Conservation (phyloP, 2,797 vertebrate genomes). For the Acipenser transmontanus region DNA sequence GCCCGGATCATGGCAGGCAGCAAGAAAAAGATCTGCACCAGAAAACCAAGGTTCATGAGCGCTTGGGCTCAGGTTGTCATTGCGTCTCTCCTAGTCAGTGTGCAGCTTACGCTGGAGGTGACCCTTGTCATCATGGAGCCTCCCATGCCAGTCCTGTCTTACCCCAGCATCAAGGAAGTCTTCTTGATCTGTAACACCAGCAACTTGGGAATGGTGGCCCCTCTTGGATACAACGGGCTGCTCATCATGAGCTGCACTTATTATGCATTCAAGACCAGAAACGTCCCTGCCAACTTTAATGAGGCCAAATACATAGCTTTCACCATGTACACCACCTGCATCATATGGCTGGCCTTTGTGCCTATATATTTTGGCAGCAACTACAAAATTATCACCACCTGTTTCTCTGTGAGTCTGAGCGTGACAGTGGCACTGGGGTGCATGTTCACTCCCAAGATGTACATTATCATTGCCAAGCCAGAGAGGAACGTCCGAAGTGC, state of each 20-base stretch:
- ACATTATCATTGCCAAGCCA: constrained; percentile 97
- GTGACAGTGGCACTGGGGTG: constrained; percentile 94
- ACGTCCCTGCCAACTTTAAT: constrained; percentile 86
- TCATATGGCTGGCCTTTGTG: constrained; percentile 80
- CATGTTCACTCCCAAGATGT: constrained; percentile 99
- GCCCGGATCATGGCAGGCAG: constrained; percentile 95
- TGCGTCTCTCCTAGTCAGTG: constrained; percentile 84
- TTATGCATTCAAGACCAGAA: constrained; percentile 98
- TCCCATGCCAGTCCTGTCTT: constrained; percentile 85
- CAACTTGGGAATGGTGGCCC: constrained; percentile 90
- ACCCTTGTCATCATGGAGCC: constrained; percentile 91
- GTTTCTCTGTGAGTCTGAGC: constrained; percentile 94
- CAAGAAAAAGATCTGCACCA: constrained; percentile 98
- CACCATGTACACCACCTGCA: constrained; percentile 76
- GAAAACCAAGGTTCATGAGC: constrained; percentile 95
- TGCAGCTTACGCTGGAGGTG: constrained; percentile 87
- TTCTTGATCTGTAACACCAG: constrained; percentile 98
- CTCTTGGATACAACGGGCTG: constrained; percentile 92
- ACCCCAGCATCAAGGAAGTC: constrained; percentile 93
- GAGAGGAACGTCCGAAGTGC: constrained; percentile 97
- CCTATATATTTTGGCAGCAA: constrained; percentile 98
- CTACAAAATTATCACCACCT: constrained; percentile 99
- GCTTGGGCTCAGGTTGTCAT: constrained; percentile 96
- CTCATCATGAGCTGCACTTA: constrained; percentile 99
- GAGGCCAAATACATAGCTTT: constrained; percentile 76